phyloP scores from a whole-genome alignment of 2,888 invertebrate species.

The Romanomermis culicivorax region DNA sequence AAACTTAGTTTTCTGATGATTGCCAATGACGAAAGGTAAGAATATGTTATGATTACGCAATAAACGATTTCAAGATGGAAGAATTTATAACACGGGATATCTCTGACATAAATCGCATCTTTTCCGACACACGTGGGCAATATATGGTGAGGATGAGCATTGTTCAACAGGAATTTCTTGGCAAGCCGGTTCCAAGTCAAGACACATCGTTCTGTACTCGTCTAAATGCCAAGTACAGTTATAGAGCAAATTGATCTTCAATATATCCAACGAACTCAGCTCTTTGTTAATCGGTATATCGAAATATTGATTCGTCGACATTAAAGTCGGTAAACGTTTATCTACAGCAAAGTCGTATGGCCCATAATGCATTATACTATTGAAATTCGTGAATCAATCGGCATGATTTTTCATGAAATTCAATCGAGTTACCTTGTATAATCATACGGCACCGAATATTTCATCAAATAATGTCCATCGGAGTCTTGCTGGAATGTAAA shows the following conservation, averaged over 20 bases:
- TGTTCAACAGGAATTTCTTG: neutral
- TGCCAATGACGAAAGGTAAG: no score
- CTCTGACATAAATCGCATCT: neutral
- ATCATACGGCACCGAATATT: constrained; percentile 5
- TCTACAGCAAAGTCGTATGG: neutral
- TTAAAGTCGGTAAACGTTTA: neutral
- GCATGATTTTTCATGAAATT: neutral
- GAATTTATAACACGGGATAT: neutral
- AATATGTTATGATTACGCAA: neutral
- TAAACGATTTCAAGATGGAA: neutral
- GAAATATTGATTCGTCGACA: neutral
- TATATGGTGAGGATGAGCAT: neutral
- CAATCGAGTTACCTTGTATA: neutral
- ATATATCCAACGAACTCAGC: constrained; percentile 1
- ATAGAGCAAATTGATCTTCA: constrained; percentile 6
- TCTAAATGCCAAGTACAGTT: constrained; percentile 3
- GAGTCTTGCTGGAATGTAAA: constrained; percentile 3
- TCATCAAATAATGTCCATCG: constrained; percentile 7
- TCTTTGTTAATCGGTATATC: neutral
- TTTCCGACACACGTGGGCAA: neutral
- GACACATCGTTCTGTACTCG: neutral
- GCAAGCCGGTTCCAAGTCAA: constrained; percentile 1
- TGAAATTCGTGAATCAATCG: neutral
- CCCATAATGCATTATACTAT: neutral
- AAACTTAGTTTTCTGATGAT: no score